Evolutionary conservation across 2,888 invertebrate species (phyloP).

Genomic region (Colletes collaris): DNA sequence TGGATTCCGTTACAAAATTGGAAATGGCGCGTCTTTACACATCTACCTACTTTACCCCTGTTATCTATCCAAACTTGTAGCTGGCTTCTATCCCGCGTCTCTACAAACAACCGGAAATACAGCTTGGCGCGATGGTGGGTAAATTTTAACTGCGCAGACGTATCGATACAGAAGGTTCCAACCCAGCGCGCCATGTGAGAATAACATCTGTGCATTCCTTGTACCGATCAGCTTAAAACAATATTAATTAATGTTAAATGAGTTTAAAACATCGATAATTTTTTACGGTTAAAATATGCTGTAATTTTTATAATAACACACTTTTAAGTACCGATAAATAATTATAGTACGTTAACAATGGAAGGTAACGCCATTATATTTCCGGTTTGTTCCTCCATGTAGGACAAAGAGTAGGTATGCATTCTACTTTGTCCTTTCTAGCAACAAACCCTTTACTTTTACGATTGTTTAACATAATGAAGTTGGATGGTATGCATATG

Average conservation of each 20-base stretch:
- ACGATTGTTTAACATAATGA: not conserved
- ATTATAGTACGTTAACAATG: not conserved
- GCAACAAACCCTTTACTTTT: not conserved
- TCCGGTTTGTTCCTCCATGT: not conserved
- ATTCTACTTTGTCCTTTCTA: not conserved
- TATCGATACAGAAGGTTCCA: not conserved
- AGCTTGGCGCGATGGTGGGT: slow-evolving; percentile 21
- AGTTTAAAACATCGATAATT: no score
- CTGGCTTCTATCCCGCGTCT: slow-evolving; percentile 6
- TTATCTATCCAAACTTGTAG: slow-evolving; percentile 10
- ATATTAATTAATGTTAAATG: no score
- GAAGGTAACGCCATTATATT: not conserved
- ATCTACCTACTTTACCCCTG: not conserved
- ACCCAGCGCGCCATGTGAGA: not conserved
- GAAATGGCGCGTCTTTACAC: not conserved
- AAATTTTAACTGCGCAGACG: slow-evolving; percentile 21
- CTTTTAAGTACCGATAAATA: not conserved
- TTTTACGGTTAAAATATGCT: not conserved
- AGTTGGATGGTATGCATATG: not conserved
- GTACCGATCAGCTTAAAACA: not conserved
- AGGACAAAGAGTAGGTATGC: not conserved
- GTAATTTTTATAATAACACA: not conserved
- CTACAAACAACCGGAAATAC: slow-evolving; percentile 24
- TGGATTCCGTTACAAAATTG: not conserved
- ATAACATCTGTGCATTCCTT: not conserved